Conservation (phyloP, 1,140 invertebrate species). For the Ooceraea biroi region DNA sequence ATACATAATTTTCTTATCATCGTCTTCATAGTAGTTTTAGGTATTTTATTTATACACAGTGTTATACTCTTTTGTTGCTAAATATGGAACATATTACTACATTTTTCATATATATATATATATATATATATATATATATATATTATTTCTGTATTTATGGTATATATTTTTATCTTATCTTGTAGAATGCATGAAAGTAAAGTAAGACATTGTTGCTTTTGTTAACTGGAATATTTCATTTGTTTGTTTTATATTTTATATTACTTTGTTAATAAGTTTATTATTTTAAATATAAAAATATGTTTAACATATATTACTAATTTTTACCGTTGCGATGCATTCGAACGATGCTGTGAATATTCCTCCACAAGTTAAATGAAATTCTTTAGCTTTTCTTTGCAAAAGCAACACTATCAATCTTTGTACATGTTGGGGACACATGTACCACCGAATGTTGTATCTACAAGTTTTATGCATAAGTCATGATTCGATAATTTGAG, state of each 20-base stretch:
- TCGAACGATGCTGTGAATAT: not conserved
- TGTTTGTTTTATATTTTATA: too few species aligned
- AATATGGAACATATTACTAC: too few species aligned
- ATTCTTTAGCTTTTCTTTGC: not conserved
- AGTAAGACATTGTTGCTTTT: conserved; percentile 27
- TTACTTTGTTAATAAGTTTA: too few species aligned
- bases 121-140: too few species aligned
- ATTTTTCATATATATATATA: too few species aligned
- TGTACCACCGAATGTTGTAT: conserved; percentile 1
- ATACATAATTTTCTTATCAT: too few species aligned
- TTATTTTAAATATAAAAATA: too few species aligned
- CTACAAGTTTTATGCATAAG: not conserved
- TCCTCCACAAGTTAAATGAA: not conserved
- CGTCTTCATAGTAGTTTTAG: too few species aligned
- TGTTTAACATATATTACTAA: too few species aligned
- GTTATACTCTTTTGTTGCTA: too few species aligned
- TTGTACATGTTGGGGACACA: conserved; percentile 1
- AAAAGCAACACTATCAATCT: conserved; percentile 17
- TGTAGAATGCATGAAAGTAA: conserved; percentile 17
- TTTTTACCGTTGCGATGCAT: too few species aligned
- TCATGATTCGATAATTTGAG: not conserved
- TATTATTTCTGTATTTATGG: not conserved
- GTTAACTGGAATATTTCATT: not conserved
- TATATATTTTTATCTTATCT: not conserved
- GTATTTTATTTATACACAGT: too few species aligned